Base-by-base conservation (phyloP, 2,888 invertebrate species). In the Platerodrilus igneus region DNA sequence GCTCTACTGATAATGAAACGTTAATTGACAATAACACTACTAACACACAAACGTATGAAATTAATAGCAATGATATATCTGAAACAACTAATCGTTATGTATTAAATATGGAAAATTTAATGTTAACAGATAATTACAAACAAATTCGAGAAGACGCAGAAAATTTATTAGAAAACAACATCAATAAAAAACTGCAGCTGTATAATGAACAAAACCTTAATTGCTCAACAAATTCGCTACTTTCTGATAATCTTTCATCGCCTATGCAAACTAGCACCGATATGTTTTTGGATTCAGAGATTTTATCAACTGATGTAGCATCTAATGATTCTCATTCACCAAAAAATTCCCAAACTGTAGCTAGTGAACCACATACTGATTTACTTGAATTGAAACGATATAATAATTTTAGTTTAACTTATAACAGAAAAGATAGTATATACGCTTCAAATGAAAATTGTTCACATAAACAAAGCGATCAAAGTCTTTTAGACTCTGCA, bases 241-340 rank as follows among this genome's bases (percentile, higher is more conserved):
- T 66, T 49, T 69, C 69, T 1, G 69, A 70, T 38, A 68, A 70
- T 51, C 55, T 70, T 29, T 69, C 68, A 10, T 71, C 71, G 10
- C 70, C 71, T 3, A 71, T 71, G 69, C 71, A 70, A 53, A 69
- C 70, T 3, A 71, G 70, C 51, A 69, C 70, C 2, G 71, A 71
- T 48, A 61, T 69, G 41, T 68, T 69, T 47, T 47, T 68, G 29
- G 69, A 69, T 48, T 70, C 70, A 1, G 70, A 68, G 52, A 56
- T 68, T 31, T 52, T 68, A 19, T 68, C 68, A 18, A 65, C 66
- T 1, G 68, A 69, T 44, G 46, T 63, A 8, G 62, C 67, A 35
- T 68, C 67, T 3, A 68, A 68, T 39, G 68, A 69, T 53, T 69
- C 69, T 1, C 68, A 69, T 42, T 69, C 68, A n/a, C 69, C 70